Conservation (phyloP, 1,140 invertebrate species). For the Aphaenogaster floridana region DNA sequence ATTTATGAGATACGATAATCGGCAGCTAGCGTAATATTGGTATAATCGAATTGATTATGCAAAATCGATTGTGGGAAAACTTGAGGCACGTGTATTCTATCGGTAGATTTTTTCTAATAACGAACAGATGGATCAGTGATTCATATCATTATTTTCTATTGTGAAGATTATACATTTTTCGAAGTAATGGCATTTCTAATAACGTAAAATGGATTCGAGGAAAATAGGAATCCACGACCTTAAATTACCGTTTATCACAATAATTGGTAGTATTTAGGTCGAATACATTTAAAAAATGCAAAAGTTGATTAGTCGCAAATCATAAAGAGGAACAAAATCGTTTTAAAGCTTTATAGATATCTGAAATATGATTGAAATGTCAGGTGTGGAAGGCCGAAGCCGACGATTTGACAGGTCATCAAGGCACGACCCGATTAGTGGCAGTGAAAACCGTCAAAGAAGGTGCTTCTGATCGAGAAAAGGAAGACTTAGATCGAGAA, state of each 20-base stretch:
- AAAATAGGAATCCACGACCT: not conserved
- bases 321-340: not conserved
- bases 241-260: constrained; percentile 5
- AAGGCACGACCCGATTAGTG: constrained; percentile 92
- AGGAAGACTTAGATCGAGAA: constrained; percentile 92
- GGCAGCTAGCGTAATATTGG: constrained; percentile 9
- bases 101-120: not conserved
- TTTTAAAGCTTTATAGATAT: not conserved
- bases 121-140: not conserved
- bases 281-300: not conserved
- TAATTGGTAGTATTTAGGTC: not conserved
- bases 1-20: constrained; percentile 26
- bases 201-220: not conserved
- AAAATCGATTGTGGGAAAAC: constrained; percentile 28
- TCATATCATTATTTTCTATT: not conserved
- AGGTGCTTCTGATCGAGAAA: constrained; percentile 91
- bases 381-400: constrained; percentile 95
- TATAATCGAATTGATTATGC: constrained; percentile 45
- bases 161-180: not conserved
- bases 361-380: not conserved
- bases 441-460: constrained; percentile 94
- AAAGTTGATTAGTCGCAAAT: constrained; percentile 12
- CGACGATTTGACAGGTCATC: constrained; percentile 92
- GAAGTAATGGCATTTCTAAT: not conserved
- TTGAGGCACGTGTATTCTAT: not conserved